A percentile compares a stretch with the other conserved stretches of the same genome.
Conservation (phyloP, 1,140 invertebrate genomes). For the Prorops nasuta region DNA sequence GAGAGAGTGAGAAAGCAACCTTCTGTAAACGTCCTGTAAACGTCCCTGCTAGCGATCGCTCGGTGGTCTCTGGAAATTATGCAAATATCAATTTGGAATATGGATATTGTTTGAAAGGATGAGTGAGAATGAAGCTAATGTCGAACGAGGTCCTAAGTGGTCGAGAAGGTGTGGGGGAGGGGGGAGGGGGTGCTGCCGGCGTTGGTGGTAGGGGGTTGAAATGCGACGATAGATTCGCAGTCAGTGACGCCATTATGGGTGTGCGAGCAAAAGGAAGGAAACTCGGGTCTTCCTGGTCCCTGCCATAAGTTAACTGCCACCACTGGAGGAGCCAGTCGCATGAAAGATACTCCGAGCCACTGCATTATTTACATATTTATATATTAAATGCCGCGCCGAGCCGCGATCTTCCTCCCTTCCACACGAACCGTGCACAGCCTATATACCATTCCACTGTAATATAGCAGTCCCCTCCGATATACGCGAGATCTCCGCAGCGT, state of each 20-base stretch:
- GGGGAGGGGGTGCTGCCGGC: neutral
- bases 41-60: too few relatives aligned
- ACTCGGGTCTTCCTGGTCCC: conserved; percentile 32
- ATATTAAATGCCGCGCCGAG: too few relatives aligned
- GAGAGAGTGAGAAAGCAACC: conserved; percentile 2
- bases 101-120: too few relatives aligned
- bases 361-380: conserved; percentile 53
- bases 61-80: too few relatives aligned
- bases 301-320: conserved; percentile 48
- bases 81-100: too few relatives aligned
- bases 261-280: neutral
- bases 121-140: too few relatives aligned
- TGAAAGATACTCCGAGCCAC: conserved; percentile 41
- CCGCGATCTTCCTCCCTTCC: conserved; percentile 19
- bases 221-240: conserved; percentile 43
- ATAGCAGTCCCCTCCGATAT: too few relatives aligned
- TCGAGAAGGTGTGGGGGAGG: conserved; percentile 1
- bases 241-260: conserved; percentile 35
- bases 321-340: conserved; percentile 33
- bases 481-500: conserved; percentile 26
- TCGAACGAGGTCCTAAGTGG: too few relatives aligned
- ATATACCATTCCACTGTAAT: too few relatives aligned
- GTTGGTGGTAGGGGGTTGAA: conserved; percentile 16
- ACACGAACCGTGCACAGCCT: too few relatives aligned
- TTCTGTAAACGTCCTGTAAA: too few relatives aligned